Percentiles rank a stretch among this genome's conserved stretches.
Conservation (phyloP, 1,140 invertebrate species). For the Episyrphus balteatus region DNA sequence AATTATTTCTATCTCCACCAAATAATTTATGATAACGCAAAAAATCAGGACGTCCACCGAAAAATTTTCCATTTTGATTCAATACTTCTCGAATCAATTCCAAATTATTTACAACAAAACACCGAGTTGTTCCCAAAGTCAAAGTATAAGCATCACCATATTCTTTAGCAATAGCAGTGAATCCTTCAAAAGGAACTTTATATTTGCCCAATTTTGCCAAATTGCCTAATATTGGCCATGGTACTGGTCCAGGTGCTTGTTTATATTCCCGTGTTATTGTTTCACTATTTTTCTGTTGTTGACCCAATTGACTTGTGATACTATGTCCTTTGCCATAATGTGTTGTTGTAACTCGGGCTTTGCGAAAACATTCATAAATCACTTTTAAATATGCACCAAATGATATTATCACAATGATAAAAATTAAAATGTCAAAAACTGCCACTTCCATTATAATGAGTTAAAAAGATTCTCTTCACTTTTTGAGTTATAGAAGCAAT, state of each 20-base stretch:
- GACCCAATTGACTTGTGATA: not conserved
- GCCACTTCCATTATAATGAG: not conserved
- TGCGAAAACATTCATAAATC: not conserved
- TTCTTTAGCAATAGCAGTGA: conserved; percentile 52
- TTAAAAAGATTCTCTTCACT: too few species aligned
- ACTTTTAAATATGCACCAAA: not conserved
- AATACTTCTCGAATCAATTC: conserved; percentile 65
- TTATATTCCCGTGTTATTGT: conserved; percentile 1
- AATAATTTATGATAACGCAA: conserved; percentile 61
- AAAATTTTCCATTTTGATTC: conserved; percentile 65
- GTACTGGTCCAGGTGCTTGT: conserved; percentile 47
- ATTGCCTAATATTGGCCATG: conserved; percentile 60
- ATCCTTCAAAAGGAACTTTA: conserved; percentile 59
- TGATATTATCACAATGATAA: not conserved
- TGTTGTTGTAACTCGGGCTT: not conserved
- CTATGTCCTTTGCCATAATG: not conserved
- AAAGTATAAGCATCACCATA: conserved; percentile 70
- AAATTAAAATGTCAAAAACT: not conserved
- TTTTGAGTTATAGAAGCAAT: too few species aligned
- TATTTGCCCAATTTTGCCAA: conserved; percentile 53
- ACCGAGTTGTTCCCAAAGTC: conserved; percentile 54
- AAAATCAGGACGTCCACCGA: conserved; percentile 73
- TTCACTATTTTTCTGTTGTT: not conserved
- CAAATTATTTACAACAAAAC: conserved; percentile 66
- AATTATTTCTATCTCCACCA: conserved; percentile 63